Conservation (phyloP, 2,888 invertebrate species). For the Argyresthia albistria region DNA sequence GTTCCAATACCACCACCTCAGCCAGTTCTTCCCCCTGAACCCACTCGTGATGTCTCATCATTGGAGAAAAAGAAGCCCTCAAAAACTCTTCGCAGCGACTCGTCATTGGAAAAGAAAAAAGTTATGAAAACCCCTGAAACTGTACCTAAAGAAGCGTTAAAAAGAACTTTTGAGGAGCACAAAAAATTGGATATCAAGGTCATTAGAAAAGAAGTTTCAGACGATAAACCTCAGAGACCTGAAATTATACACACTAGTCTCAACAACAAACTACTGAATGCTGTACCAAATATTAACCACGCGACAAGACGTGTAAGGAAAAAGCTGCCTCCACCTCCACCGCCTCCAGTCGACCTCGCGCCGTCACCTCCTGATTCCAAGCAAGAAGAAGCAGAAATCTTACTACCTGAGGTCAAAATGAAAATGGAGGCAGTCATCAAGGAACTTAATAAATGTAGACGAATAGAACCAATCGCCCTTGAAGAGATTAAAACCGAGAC, state of each 20-base stretch:
- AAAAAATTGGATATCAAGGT: slow-evolving; percentile 5
- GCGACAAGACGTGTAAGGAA: slow-evolving; percentile 48
- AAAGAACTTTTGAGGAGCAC: neutral
- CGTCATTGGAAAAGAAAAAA: neutral
- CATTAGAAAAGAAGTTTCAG: neutral
- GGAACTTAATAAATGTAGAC: slow-evolving; percentile 59
- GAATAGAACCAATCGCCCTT: slow-evolving; percentile 38
- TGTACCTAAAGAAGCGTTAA: neutral
- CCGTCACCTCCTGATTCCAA: slow-evolving; percentile 11
- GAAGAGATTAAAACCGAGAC: slow-evolving; percentile 39
- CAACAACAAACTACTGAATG: neutral
- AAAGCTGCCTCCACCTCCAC: slow-evolving; percentile 59
- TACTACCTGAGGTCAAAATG: slow-evolving; percentile 59
- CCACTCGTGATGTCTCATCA: slow-evolving; percentile 5
- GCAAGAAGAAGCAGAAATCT: slow-evolving; percentile 38
- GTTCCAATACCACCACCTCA: slow-evolving; percentile 8
- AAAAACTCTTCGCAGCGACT: neutral
- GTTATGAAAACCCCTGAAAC: neutral
- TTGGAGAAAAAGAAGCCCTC: slow-evolving; percentile 1
- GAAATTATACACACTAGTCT: neutral
- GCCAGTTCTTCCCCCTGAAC: slow-evolving; percentile 19
- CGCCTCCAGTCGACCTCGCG: slow-evolving; percentile 33
- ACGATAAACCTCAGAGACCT: neutral
- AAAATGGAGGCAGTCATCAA: slow-evolving; percentile 76
- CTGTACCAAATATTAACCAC: slow-evolving; percentile 20